phyloP scores from a whole-genome alignment of 1,140 invertebrate species.

The Triops cancriformis region DNA sequence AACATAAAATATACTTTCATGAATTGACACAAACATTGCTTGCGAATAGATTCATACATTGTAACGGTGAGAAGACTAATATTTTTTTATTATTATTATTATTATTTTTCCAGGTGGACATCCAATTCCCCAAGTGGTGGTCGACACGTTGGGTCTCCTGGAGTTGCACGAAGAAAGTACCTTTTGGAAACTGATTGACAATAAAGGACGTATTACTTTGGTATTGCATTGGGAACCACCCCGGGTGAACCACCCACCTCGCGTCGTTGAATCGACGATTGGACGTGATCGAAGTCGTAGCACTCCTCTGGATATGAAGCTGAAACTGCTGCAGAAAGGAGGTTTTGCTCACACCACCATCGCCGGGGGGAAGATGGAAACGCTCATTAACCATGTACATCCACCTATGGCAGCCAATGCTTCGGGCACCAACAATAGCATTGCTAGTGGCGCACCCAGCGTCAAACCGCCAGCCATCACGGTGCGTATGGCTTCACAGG shows the following conservation, averaged over 20 bases:
- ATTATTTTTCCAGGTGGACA: constrained; percentile 51
- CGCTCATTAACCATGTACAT: constrained; percentile 61
- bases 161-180: constrained; percentile 41
- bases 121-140: constrained; percentile 91
- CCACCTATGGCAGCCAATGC: constrained; percentile 52
- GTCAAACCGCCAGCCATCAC: constrained; percentile 15
- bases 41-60: neutral
- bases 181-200: constrained; percentile 95
- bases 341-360: constrained; percentile 36
- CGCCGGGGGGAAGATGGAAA: constrained; percentile 44
- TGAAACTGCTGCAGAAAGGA: constrained; percentile 41
- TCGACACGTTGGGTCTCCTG: constrained; percentile 55
- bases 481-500: neutral
- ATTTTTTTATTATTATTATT: neutral
- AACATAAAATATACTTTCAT: neutral
- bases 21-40: constrained; percentile 30
- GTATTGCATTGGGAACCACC: constrained; percentile 82
- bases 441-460: neutral
- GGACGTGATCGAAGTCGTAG: constrained; percentile 24
- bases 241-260: constrained; percentile 18
- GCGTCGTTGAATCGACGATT: constrained; percentile 14
- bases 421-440: neutral
- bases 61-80: neutral
- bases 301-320: neutral
- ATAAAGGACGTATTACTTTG: constrained; percentile 85